Base-by-base conservation (phyloP, 2,888 invertebrate genomes). In the Arenicola marina region DNA sequence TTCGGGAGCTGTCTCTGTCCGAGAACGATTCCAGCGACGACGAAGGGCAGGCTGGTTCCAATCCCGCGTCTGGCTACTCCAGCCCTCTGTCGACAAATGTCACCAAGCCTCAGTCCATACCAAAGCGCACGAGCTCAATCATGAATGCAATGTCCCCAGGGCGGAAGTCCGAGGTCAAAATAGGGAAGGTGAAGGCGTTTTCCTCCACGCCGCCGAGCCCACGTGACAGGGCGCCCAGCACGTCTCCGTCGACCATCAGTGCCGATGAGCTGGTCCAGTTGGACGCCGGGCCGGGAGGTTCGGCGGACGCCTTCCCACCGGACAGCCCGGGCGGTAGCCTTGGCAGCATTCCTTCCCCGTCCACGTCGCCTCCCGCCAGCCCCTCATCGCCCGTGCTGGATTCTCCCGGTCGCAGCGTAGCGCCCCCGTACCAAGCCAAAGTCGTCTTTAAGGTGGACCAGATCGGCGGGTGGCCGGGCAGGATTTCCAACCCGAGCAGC, bases 401-500 rank as follows among this genome's bases (percentile, higher is more conserved):
- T 18, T 29, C 26, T 45, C 51, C 45, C 4, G n/a, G 38, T 44
- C 32, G 29, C 34, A 56, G 44, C 4, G 29, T n/a, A 44, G 33
- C 54, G 24, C 54, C 33, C 4, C 31, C 4, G 15, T 7, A 53
- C 21, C n/a, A 59, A n/a, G 38, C 59, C 18, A 45, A 43, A n/a
- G 56, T 65, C 26, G 38, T 67, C 3, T 65, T 63, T 32, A 63
- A 68, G 46, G 38, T 69, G n/a, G 67, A 69, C 32, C 61, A 68
- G 43, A 61, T 69, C 4, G 69, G 70, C 2, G 66, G 67, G 11
- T 65, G 68, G 65, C 70, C 68, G 3, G 70, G 70, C 28, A 68
- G 60, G 55, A 65, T 70, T 26, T 61, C 56, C 29, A 44, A 57
- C 4, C 66, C 70, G 24, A 63, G 61, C 53, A 54, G 63, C 26